phyloP scores from a whole-genome alignment of 2,888 invertebrate genomes.

The Mimumesa dahlbomi region DNA sequence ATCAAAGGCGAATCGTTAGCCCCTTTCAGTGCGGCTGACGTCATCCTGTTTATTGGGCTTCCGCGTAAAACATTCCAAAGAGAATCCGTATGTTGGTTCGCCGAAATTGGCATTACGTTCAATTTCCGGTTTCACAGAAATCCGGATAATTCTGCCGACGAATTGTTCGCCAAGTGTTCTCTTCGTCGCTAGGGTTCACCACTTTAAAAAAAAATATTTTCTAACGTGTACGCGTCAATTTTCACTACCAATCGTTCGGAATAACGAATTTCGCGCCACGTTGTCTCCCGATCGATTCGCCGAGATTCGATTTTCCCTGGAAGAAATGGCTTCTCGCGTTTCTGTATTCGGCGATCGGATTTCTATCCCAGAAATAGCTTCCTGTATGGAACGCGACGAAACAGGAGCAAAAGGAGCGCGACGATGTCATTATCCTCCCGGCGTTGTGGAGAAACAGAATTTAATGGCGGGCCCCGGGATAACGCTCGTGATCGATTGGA shows the following conservation, averaged over 20 bases:
- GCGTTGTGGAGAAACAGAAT: conserved; percentile 14
- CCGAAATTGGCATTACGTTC: conserved; percentile 20
- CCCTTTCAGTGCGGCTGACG: conserved; percentile 41
- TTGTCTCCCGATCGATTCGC: too few relatives aligned
- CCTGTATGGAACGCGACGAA: not conserved
- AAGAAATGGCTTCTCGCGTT: too few relatives aligned
- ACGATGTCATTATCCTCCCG: conserved; percentile 12
- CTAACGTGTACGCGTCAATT: too few relatives aligned
- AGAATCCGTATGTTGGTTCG: conserved; percentile 33
- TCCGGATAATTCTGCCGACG: not conserved
- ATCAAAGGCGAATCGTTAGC: conserved; percentile 48
- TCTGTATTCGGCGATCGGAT: conserved; percentile 19
- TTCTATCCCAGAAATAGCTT: conserved; percentile 15
- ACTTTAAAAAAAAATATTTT: too few relatives aligned
- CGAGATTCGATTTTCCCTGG: too few relatives aligned
- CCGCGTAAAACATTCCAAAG: conserved; percentile 35
- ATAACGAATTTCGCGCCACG: too few relatives aligned
- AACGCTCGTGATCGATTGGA: conserved; percentile 20
- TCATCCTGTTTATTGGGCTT: conserved; percentile 35
- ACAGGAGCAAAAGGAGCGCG: not conserved
- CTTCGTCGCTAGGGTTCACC: too few relatives aligned
- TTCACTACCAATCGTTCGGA: too few relatives aligned
- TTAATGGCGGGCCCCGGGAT: conserved; percentile 15
- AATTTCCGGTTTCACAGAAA: conserved; percentile 5
- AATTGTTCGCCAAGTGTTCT: too few relatives aligned